These are phyloP conservation scores for Eleutherodactylus coqui DNA, from an alignment of 2,797 vertebrate genomes.

Conservation along the genomic window DNA sequence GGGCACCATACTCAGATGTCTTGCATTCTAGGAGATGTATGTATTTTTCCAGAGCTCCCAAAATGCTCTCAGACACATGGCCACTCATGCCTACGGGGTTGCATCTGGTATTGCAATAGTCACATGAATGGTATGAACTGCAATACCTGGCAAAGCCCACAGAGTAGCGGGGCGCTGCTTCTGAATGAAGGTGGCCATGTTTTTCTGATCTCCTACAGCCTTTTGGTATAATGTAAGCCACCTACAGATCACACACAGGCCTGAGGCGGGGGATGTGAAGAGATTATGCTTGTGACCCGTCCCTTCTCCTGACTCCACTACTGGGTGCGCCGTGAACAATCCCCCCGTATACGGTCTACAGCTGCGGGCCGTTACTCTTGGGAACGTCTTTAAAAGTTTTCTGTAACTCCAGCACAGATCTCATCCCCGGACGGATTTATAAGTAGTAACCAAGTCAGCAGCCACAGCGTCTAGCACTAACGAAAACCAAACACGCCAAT, in stretches of 20 bases:
- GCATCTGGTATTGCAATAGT: background rate
- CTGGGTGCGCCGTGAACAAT: background rate
- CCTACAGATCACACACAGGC: background rate
- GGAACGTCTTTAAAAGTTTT: no score
- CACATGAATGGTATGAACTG: background rate
- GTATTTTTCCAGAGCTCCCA: background rate
- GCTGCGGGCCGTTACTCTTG: no score
- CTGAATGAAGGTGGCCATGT: background rate
- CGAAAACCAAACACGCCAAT: no score
- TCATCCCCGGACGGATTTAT: no score
- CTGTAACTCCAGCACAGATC: no score
- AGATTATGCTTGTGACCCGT: no score
- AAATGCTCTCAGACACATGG: background rate
- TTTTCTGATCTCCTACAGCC: background rate
- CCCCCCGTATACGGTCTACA: background rate
- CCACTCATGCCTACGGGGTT: background rate
- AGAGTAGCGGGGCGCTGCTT: background rate
- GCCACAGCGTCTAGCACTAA: no score
- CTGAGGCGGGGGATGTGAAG: no score
- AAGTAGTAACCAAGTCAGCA: no score
- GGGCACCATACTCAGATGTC: no score
- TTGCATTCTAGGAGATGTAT: background rate
- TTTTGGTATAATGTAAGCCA: background rate
- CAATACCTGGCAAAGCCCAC: background rate
- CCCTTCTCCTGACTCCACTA: background rate